phyloP scores from a whole-genome alignment of 2,113 vertebrate genomes.

The Leptocoma aspasia region DNA sequence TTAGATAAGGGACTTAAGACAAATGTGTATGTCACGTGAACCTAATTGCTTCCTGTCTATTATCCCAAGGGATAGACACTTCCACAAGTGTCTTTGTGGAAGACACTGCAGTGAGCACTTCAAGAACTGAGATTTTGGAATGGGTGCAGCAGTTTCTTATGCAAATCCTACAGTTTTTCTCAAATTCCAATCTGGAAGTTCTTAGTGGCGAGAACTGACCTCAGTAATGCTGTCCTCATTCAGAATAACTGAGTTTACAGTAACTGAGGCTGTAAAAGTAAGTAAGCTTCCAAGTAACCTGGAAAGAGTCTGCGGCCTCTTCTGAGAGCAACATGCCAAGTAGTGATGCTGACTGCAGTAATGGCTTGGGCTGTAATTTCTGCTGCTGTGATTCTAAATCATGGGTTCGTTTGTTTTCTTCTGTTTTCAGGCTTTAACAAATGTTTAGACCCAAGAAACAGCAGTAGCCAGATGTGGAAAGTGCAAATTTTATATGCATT shows the following conservation, averaged over 20 bases:
- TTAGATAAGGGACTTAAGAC: background rate
- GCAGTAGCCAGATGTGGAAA: background rate
- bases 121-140: background rate
- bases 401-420: background rate
- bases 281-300: background rate
- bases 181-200: background rate
- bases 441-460: background rate
- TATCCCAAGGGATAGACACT: background rate
- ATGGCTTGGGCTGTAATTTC: background rate
- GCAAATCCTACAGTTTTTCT: background rate
- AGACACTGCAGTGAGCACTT: background rate
- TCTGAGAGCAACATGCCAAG: background rate
- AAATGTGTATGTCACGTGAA: background rate
- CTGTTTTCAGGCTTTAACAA: background rate
- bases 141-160: background rate
- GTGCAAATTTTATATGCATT: background rate
- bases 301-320: background rate
- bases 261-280: rapidly evolving
- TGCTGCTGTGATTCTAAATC: background rate
- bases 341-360: background rate
- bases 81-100: no score
- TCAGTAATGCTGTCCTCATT: background rate
- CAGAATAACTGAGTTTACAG: no score
- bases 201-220: background rate
- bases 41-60: background rate